Evolutionary conservation across 2,797 vertebrate species (phyloP).

Genomic region (Sebastes oblongus): DNA sequence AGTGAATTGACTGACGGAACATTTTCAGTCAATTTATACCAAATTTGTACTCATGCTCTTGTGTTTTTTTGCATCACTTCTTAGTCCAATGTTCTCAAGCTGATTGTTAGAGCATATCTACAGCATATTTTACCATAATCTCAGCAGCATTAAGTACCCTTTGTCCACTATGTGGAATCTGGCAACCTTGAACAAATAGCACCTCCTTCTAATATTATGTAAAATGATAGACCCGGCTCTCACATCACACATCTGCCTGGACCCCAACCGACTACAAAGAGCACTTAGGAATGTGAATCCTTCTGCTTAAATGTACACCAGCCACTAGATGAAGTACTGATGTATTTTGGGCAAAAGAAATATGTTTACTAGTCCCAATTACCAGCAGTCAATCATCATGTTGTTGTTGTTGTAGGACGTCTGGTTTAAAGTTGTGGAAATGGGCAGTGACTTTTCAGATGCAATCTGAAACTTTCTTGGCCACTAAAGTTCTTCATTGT

Average conservation of each 20-base stretch:
- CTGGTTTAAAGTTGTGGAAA: neutral
- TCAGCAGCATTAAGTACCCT: neutral
- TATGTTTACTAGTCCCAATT: neutral
- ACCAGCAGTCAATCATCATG: neutral
- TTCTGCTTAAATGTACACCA: neutral
- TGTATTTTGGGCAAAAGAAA: neutral
- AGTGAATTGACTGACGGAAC: constrained; percentile 18
- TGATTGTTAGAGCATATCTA: neutral
- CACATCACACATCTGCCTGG: neutral
- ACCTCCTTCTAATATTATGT: neutral
- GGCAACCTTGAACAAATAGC: constrained; percentile 2
- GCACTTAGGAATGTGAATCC: neutral
- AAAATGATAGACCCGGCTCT: constrained; percentile 1
- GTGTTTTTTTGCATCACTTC: neutral
- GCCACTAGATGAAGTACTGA: neutral
- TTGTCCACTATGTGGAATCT: neutral
- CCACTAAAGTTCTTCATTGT: neutral
- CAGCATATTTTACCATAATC: neutral
- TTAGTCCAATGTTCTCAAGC: neutral
- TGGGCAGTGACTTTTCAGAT: constrained; percentile 7
- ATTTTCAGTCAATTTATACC: constrained; percentile 13
- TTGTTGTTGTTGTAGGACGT: neutral
- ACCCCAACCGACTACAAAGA: neutral
- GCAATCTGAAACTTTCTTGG: neutral
- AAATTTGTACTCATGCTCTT: constrained; percentile 5